Evolutionary conservation across 2,113 vertebrate genomes (phyloP).

Genomic region (Cervus canadensis): DNA sequence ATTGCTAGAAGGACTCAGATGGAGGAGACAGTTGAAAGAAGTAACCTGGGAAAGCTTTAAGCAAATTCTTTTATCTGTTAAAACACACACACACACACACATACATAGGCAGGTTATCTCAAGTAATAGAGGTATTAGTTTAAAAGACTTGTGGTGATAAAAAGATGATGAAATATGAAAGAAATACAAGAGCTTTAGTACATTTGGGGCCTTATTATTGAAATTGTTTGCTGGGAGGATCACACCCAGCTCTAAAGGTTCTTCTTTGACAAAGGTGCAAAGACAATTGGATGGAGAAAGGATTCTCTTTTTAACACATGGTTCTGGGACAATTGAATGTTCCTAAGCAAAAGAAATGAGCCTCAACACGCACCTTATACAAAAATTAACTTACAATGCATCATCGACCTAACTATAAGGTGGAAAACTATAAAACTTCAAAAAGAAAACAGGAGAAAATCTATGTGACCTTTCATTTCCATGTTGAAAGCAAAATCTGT

Average conservation of each 20-base stretch:
- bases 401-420: background rate
- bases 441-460: background rate
- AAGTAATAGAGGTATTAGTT: background rate
- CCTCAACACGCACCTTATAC: background rate
- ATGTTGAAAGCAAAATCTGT: background rate
- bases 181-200: background rate
- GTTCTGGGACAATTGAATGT: background rate
- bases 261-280: background rate
- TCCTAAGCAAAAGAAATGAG: background rate
- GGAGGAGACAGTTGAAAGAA: slow-evolving; percentile 7
- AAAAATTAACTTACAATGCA: background rate
- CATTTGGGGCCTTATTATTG: background rate
- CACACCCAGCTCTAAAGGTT: background rate
- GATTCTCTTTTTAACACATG: background rate
- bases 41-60: background rate
- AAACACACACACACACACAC: background rate
- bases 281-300: background rate
- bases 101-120: background rate
- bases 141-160: background rate
- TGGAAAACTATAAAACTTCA: background rate
- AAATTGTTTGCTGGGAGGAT: background rate
- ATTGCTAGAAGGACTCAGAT: background rate
- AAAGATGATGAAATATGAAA: background rate
- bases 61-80: background rate
- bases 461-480: background rate